Evolutionary conservation across 2,113 vertebrate species (phyloP).

Genomic region (Bungarus multicinctus): DNA sequence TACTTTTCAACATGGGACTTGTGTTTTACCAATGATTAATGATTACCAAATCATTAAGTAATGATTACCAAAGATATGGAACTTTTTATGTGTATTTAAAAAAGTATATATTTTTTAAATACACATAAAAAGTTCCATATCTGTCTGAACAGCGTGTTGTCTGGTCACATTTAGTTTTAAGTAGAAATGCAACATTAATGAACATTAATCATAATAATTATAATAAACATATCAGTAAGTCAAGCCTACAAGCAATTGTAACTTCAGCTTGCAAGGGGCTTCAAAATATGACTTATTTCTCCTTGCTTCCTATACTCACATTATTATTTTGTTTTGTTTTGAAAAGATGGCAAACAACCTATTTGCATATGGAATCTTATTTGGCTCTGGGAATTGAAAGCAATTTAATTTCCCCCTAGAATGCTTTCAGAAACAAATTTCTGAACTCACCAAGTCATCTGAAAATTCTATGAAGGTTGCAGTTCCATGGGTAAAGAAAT

Average conservation of each 20-base stretch:
- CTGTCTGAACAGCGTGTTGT: too few species aligned
- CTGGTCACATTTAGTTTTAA: too few species aligned
- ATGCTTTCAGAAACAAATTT: slow-evolving; percentile 47
- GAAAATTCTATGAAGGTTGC: slow-evolving; percentile 43
- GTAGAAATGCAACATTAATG: too few species aligned
- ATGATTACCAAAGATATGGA: too few species aligned
- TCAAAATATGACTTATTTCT: slow-evolving; percentile 31
- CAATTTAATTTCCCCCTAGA: slow-evolving; percentile 61
- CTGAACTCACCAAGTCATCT: slow-evolving; percentile 58
- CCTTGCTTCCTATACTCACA: slow-evolving; percentile 23
- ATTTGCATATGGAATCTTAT: slow-evolving; percentile 60
- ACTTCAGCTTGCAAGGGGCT: background rate
- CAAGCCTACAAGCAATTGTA: background rate
- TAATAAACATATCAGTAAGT: too few species aligned
- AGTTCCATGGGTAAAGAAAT: slow-evolving; percentile 20
- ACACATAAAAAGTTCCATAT: too few species aligned
- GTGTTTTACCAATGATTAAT: too few species aligned
- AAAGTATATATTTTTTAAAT: too few species aligned
- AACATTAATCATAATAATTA: too few species aligned
- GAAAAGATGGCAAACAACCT: slow-evolving; percentile 52
- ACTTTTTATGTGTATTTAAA: too few species aligned
- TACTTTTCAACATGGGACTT: too few species aligned
- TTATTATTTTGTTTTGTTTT: slow-evolving; percentile 56
- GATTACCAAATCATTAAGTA: too few species aligned
- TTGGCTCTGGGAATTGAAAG: slow-evolving; percentile 66